Conservation (phyloP, 2,888 invertebrate species). For the Drosophila lutescens region DNA sequence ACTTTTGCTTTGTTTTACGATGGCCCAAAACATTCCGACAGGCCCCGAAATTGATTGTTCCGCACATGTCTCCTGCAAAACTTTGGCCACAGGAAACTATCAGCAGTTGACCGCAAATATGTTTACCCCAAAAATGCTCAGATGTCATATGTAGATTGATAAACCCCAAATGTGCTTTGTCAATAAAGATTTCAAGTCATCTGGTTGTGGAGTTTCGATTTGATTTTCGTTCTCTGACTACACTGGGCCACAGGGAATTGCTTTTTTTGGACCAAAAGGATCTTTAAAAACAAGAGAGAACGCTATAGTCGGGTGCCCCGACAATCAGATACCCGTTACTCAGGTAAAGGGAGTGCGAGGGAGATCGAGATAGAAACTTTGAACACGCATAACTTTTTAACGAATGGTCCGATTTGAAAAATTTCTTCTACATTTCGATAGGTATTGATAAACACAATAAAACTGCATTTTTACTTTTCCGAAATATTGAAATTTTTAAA, state of each 20-base stretch:
- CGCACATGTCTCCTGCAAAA: slow-evolving; percentile 54
- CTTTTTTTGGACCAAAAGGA: background rate
- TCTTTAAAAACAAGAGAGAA: too few relatives aligned
- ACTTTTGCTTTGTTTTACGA: slow-evolving; percentile 66
- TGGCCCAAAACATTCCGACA: slow-evolving; percentile 22
- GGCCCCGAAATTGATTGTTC: slow-evolving; percentile 44
- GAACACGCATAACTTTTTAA: too few relatives aligned
- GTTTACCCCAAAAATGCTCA: slow-evolving; percentile 60
- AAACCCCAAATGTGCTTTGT: slow-evolving; percentile 33
- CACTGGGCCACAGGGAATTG: background rate
- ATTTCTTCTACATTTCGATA: too few relatives aligned
- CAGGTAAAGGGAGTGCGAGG: too few relatives aligned
- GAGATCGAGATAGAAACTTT: too few relatives aligned
- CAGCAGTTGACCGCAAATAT: slow-evolving; percentile 73
- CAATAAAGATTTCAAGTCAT: slow-evolving; percentile 37
- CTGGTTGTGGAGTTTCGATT: slow-evolving; percentile 17
- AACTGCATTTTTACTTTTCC: too few relatives aligned
- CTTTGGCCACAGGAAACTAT: slow-evolving; percentile 68
- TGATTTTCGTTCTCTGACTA: background rate
- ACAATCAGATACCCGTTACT: too few relatives aligned
- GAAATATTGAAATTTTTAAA: too few relatives aligned
- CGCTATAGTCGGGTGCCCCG: too few relatives aligned
- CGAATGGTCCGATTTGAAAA: too few relatives aligned
- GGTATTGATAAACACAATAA: too few relatives aligned
- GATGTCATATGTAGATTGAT: slow-evolving; percentile 42